Percentiles rank a stretch among this genome's conserved stretches.
These are phyloP conservation scores for Monarcha castaneiventris DNA, from an alignment of 2,113 vertebrate species.

Conservation along the genomic window DNA sequence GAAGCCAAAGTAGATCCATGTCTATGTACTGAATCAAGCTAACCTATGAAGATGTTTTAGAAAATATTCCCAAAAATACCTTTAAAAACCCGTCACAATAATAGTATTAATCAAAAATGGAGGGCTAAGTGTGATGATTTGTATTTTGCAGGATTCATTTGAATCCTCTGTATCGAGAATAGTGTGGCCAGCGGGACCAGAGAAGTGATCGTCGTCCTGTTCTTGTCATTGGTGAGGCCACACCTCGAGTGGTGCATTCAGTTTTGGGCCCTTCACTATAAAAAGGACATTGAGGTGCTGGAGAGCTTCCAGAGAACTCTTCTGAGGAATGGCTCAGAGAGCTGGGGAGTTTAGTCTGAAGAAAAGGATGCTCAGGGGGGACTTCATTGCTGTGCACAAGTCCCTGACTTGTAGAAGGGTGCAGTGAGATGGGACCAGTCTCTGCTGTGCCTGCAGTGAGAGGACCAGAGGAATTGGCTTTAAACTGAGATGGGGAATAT, in stretches of 20 bases:
- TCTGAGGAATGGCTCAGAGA: not conserved
- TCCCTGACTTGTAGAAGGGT: not conserved
- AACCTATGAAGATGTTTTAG: not conserved
- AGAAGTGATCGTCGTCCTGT: not conserved
- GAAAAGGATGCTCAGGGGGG: not conserved
- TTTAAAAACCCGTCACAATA: not conserved
- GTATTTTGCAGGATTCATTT: not conserved
- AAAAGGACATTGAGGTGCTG: not conserved
- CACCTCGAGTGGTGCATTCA: not conserved
- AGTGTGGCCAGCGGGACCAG: not conserved
- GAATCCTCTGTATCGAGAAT: not conserved
- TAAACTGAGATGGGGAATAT: not conserved
- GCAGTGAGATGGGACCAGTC: fast-evolving
- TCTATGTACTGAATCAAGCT: not conserved
- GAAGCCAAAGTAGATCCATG: not conserved
- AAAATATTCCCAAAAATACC: not conserved
- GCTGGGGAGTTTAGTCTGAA: not conserved
- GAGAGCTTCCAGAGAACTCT: not conserved
- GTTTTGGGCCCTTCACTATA: not conserved
- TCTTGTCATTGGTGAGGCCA: no score
- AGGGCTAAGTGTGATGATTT: not conserved
- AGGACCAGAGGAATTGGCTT: not conserved
- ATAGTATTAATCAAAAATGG: not conserved
- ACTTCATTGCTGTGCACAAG: not conserved
- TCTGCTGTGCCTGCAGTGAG: not conserved